Evolutionary conservation across 1,140 invertebrate species (phyloP).

Genomic region (Stegodyphus mimosarum): DNA sequence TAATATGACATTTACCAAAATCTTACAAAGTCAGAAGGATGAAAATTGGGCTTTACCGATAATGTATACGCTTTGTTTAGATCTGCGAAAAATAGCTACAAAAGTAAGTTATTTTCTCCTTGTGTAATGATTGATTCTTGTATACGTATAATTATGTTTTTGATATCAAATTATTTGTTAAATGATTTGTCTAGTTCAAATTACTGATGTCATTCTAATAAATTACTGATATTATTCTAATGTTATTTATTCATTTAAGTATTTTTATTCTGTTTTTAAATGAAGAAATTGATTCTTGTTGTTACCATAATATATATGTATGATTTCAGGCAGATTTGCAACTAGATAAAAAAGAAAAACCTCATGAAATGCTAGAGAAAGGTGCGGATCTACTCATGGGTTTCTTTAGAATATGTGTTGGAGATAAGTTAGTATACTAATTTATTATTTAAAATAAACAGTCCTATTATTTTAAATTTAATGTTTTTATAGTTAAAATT

Average conservation of each 20-base stretch:
- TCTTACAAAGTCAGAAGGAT: constrained; percentile 89
- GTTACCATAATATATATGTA: no score
- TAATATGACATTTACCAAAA: constrained; percentile 77
- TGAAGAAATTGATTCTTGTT: no score
- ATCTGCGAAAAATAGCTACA: constrained; percentile 85
- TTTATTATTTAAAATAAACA: background rate
- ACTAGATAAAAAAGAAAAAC: constrained; percentile 67
- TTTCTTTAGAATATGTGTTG: constrained; percentile 95
- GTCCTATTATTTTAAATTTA: background rate
- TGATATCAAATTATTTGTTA: background rate
- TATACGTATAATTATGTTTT: constrained; percentile 18
- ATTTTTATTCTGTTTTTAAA: no score
- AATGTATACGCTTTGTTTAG: constrained; percentile 88
- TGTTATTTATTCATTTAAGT: no score
- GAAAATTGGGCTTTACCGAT: constrained; percentile 96
- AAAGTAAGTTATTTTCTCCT: constrained; percentile 40
- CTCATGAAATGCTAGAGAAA: constrained; percentile 87
- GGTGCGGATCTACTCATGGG: constrained; percentile 93
- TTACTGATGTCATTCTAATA: no score
- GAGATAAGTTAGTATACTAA: constrained; percentile 80
- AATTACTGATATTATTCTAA: no score
- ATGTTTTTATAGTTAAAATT: background rate
- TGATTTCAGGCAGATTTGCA: constrained; percentile 75
- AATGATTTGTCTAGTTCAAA: no score
- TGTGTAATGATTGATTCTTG: background rate